Evolutionary conservation across 2,797 vertebrate species (phyloP).

Genomic region (Hephaestus fuliginosus): DNA sequence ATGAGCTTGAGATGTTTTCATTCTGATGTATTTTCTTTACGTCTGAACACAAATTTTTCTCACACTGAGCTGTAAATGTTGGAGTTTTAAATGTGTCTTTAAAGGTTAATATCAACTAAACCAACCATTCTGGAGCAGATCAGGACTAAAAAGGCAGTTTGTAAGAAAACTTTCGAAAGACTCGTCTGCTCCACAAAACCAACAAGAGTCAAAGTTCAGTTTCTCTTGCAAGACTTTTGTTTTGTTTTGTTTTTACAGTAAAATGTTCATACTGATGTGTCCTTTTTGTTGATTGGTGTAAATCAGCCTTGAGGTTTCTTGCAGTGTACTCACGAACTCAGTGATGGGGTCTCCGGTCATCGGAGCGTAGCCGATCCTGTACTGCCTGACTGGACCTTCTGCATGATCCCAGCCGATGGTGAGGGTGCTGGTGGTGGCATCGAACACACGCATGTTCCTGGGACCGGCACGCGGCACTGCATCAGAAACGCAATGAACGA

Average conservation of each 20-base stretch:
- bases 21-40: neutral
- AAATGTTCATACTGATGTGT: no score
- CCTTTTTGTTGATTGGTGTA: neutral
- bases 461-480: slow-evolving; percentile 93
- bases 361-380: slow-evolving; percentile 92
- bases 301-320: neutral
- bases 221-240: neutral
- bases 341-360: slow-evolving; percentile 93
- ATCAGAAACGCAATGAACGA: neutral
- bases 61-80: neutral
- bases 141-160: neutral
- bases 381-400: slow-evolving; percentile 94
- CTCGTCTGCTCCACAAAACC: neutral
- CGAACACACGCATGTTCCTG: slow-evolving; percentile 93
- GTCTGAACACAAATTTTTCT: neutral
- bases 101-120: neutral
- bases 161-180: no score
- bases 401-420: slow-evolving; percentile 97
- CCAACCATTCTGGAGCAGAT: no score
- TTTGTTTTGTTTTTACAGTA: no score
- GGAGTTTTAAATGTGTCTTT: neutral
- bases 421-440: slow-evolving; percentile 93
- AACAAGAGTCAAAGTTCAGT: neutral
- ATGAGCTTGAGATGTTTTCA: no score
- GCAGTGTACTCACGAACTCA: slow-evolving; percentile 89